Conservation (phyloP, 2,888 invertebrate species). For the Charanyca ferruginea region DNA sequence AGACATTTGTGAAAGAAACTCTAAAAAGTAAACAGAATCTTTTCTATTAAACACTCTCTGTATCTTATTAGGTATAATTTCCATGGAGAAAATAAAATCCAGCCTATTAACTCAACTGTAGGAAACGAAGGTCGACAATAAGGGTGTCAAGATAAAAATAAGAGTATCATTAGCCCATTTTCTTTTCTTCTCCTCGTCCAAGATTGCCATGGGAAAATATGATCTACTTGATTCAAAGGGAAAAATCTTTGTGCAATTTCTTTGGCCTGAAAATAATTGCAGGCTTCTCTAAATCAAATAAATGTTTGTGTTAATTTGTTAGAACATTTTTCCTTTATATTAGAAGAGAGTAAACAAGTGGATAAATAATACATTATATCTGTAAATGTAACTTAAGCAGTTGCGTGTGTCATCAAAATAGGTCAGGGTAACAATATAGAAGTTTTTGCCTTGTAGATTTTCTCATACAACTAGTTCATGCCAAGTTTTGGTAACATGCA, state of each 20-base stretch:
- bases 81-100: constrained; percentile 10
- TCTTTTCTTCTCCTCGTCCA: constrained; percentile 2
- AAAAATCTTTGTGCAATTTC: not conserved
- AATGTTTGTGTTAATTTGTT: not conserved
- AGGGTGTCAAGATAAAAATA: constrained; percentile 30
- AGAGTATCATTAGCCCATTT: constrained; percentile 27
- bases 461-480: constrained; percentile 15
- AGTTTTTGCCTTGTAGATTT: constrained; percentile 27
- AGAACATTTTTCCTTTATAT: constrained; percentile 8
- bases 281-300: constrained; percentile 6
- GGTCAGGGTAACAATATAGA: constrained; percentile 33
- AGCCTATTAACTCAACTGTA: not conserved
- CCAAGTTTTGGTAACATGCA: constrained; percentile 3
- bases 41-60: not conserved
- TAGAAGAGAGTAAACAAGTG: constrained; percentile 37
- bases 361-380: constrained; percentile 44
- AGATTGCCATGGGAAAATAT: constrained; percentile 17
- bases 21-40: not conserved
- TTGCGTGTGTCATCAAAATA: constrained; percentile 29
- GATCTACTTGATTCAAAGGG: not conserved
- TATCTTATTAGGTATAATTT: constrained; percentile 2
- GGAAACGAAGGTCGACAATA: constrained; percentile 9
- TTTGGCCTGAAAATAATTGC: constrained; percentile 5
- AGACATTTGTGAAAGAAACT: not conserved
- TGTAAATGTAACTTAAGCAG: constrained; percentile 3